A percentile compares a stretch with the other conserved stretches of the same genome.
phyloP scores from a whole-genome alignment of 2,797 vertebrate species.

The Euthynnus affinis region DNA sequence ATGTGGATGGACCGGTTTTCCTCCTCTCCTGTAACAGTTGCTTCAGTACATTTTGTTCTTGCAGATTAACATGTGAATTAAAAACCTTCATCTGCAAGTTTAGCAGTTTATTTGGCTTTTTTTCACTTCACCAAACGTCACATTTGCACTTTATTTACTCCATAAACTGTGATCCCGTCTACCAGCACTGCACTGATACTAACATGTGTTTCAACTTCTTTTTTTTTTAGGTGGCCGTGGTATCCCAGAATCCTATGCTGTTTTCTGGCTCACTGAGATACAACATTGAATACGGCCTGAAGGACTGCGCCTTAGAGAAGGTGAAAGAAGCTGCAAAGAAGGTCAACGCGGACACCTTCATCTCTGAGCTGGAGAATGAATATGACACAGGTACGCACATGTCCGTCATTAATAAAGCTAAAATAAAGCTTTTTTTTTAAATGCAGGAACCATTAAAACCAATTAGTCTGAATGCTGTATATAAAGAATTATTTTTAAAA shows the following conservation, averaged over 20 bases:
- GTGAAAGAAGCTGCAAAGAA: slow-evolving; percentile 76
- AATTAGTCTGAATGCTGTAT: neutral
- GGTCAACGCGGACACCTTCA: slow-evolving; percentile 80
- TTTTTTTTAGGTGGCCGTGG: slow-evolving; percentile 83
- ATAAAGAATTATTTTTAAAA: neutral
- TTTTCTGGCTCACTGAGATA: slow-evolving; percentile 90
- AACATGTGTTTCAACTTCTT: neutral
- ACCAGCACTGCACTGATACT: neutral
- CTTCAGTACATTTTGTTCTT: too few species aligned
- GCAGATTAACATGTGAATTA: too few species aligned
- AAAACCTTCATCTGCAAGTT: too few species aligned
- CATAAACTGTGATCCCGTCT: slow-evolving; percentile 70
- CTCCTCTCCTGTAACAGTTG: too few species aligned
- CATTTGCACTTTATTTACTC: neutral
- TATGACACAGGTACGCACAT: slow-evolving; percentile 85
- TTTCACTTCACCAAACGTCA: too few species aligned
- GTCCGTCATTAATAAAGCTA: neutral
- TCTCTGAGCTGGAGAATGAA: slow-evolving; percentile 77
- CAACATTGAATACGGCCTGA: slow-evolving; percentile 91
- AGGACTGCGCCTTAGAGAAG: slow-evolving; percentile 65
- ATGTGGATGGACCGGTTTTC: too few species aligned
- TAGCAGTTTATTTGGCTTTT: too few species aligned
- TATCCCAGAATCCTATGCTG: slow-evolving; percentile 91
- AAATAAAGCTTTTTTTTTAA: neutral
- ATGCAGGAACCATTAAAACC: neutral